Evolutionary conservation across 1,140 invertebrate genomes (phyloP), one percentile per base, ranked within the genome.

Genomic region (Diuraphis noxia): DNA sequence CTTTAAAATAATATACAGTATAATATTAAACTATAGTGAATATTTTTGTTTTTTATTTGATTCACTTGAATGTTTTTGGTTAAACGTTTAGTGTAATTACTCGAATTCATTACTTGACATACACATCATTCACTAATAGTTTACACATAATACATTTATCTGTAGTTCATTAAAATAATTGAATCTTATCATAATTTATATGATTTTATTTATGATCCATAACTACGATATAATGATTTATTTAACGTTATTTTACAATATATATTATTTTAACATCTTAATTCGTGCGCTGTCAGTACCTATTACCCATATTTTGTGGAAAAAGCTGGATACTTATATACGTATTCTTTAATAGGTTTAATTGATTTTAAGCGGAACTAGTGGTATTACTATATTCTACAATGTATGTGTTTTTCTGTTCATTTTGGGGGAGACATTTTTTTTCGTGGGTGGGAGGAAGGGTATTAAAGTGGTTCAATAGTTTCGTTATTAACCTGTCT

Each of bases 141-240:
- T 72, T 72, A 72, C 56, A 72, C 4, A 72, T 72, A 17, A n/a
- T 72, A n/a, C 19, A n/a, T n/a, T 72, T 72, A 72, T 72, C 56
- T n/a, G n/a, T 72, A 72, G 56, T 72, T 72, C 56, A 72, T 72
- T n/a, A n/a, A 17, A 72, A 72, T 72, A 72, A 72, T 72, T 72
- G 56, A 72, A n/a, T 72, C 56, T n/a, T 72, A 72, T 72, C 56
- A 72, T 72, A 72, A n/a, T 72, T n/a, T n/a, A 72, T 72, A 72
- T 72, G 30, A n/a, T 72, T n/a, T 72, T 72, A 72, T 72, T n/a
- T 72, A 17, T n/a, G 30, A n/a, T 72, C 30, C n/a, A 72, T 72
- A 72, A 72, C n/a, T n/a, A n/a, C 13, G 56, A 17, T 63, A 30
- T 56, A n/a, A n/a, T 63, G 30, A 63, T 72, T 72, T 72, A 72